Conservation (phyloP, 2,797 vertebrate genomes). For the Silurus lanzhouensis region DNA sequence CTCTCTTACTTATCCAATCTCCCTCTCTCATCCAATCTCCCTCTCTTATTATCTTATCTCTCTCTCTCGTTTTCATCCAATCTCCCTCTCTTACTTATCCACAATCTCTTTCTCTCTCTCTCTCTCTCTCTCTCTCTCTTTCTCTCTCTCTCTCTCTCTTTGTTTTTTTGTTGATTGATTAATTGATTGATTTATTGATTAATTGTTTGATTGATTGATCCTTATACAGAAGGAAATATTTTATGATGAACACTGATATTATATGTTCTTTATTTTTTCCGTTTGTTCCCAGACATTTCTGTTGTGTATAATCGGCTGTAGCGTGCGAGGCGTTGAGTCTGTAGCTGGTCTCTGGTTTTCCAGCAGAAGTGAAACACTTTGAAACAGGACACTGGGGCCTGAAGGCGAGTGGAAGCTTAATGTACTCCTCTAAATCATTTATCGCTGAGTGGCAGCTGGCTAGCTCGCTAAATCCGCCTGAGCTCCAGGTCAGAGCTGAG, state of each 20-base stretch:
- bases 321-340: conserved; percentile 15
- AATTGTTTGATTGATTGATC: too few species aligned
- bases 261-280: not conserved
- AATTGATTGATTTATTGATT: too few species aligned
- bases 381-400: conserved; percentile 55
- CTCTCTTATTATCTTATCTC: too few species aligned
- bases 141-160: too few species aligned
- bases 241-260: not conserved
- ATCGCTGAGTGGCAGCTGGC: conserved; percentile 53
- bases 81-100: too few species aligned
- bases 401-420: conserved; percentile 46
- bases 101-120: too few species aligned
- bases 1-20: too few species aligned
- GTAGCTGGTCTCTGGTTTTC: conserved; percentile 19
- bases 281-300: not conserved
- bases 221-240: not conserved
- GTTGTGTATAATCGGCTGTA: not conserved
- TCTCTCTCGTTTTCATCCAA: too few species aligned
- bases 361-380: conserved; percentile 34
- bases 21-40: too few species aligned
- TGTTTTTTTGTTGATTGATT: too few species aligned
- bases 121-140: too few species aligned
- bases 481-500: conserved; percentile 41
- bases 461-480: conserved; percentile 36
- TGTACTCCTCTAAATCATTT: conserved; percentile 58